These are phyloP conservation scores for Alentia gelatinosa DNA, from an alignment of 2,888 invertebrate genomes.

Conservation along the genomic window DNA sequence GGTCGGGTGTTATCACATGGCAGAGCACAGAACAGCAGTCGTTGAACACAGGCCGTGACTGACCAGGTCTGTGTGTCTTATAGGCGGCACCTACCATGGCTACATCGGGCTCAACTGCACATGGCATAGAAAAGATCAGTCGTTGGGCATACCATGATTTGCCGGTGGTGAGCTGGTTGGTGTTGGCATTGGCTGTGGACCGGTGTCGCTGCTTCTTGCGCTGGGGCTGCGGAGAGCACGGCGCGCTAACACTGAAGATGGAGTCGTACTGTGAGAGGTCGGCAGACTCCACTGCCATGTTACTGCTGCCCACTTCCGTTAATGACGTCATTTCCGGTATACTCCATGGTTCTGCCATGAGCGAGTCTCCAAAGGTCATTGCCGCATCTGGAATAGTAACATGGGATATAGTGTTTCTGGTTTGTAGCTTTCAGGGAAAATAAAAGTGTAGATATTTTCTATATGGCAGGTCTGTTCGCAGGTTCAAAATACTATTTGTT, in stretches of 20 bases:
- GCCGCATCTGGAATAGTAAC: neutral
- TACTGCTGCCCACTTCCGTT: neutral
- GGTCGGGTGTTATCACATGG: no score
- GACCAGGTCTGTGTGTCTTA: conserved; percentile 39
- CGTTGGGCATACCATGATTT: neutral
- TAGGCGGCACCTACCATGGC: conserved; percentile 64
- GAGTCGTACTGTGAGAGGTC: conserved; percentile 33
- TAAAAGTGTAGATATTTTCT: no score
- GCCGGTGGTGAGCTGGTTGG: neutral
- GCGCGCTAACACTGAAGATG: conserved; percentile 16
- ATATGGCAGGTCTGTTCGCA: no score
- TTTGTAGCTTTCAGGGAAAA: no score
- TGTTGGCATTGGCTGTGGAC: neutral
- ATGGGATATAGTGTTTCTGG: no score
- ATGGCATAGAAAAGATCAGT: no score
- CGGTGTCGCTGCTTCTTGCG: conserved; percentile 4
- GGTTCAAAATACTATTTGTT: no score
- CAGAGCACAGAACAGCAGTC: no score
- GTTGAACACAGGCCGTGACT: no score
- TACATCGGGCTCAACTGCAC: no score
- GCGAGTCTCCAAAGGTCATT: neutral
- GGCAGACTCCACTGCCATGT: neutral
- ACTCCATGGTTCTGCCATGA: neutral
- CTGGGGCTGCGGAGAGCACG: conserved; percentile 9
- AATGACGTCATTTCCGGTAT: conserved; percentile 34